Evolutionary conservation across 2,797 vertebrate species (phyloP).

Genomic region (Sphenodon punctatus): DNA sequence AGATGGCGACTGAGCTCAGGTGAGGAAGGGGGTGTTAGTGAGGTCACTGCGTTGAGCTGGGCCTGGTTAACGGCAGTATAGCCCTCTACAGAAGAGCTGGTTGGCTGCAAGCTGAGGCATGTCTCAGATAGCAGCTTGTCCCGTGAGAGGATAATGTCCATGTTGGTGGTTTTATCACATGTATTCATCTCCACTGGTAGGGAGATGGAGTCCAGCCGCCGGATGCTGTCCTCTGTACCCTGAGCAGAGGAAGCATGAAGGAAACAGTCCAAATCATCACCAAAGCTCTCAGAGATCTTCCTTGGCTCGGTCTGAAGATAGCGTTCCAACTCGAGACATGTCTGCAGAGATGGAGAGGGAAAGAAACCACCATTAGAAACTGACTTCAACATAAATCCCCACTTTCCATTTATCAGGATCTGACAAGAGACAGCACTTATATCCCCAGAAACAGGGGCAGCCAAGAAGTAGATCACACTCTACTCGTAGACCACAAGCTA

Average conservation of each 20-base stretch:
- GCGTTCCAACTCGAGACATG: slow-evolving; percentile 95
- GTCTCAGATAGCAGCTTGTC: slow-evolving; percentile 88
- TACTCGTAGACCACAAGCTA: too few relatives aligned
- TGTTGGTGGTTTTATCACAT: slow-evolving; percentile 80
- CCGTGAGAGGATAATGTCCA: slow-evolving; percentile 83
- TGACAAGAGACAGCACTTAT: not conserved
- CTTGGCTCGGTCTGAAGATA: slow-evolving; percentile 98
- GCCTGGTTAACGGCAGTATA: slow-evolving; percentile 89
- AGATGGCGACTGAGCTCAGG: slow-evolving; percentile 96
- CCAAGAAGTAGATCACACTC: too few relatives aligned
- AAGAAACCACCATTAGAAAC: slow-evolving; percentile 58
- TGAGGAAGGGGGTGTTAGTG: slow-evolving; percentile 95
- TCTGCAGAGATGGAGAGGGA: slow-evolving; percentile 77
- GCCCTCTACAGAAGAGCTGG: slow-evolving; percentile 82
- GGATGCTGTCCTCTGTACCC: slow-evolving; percentile 83
- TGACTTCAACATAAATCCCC: not conserved
- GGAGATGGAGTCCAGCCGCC: slow-evolving; percentile 83
- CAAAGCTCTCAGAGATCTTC: slow-evolving; percentile 91
- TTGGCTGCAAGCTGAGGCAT: slow-evolving; percentile 80
- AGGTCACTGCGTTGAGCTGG: slow-evolving; percentile 96
- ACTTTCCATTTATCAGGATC: not conserved
- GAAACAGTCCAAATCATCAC: slow-evolving; percentile 92
- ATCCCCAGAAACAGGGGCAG: not conserved
- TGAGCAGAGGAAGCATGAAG: slow-evolving; percentile 88
- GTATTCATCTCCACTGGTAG: slow-evolving; percentile 76